Base-by-base conservation (phyloP, 2,888 invertebrate genomes). In the Anticlea derivata region DNA sequence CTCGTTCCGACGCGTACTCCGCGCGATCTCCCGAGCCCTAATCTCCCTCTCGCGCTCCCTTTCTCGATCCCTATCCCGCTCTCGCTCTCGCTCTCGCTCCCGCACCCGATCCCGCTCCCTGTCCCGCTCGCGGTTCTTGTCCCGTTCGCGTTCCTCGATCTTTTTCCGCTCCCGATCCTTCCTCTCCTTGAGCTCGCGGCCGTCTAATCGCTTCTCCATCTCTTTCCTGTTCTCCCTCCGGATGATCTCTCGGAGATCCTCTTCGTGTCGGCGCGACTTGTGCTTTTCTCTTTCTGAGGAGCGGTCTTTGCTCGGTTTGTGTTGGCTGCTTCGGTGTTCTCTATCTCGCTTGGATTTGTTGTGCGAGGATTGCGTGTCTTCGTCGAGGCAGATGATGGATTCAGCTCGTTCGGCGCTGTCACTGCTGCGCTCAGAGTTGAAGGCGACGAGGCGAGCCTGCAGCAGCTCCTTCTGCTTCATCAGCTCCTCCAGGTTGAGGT, bases 391-490 rank as follows among this genome's bases (percentile, higher is more conserved):
- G 48, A 75, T 69, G 10, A 75, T 92, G 2, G 53, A 55, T 20
- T 61, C 62, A 1, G 49, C 62, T 17, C 65, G 64, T 11, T 24
- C 40, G 7, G 24, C 54, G 38, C 58, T 58, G 0, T 91, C 92
- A 3, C 93, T 93, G 33, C 92, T 92, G 56, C 85, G 91, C 58
- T 95, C 95, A 0, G 94, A 95, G 69, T 92, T 92, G 75, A 95
- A 96, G 54, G 96, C 96, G 34, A 94, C 94, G 35, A 96, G 85
- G 24, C 95, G 92, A 27, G 96, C 96, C 83, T 97, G 96, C 33
- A 97, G 85, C 31, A 94, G 67, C 69, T 96, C 96, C 84, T 97
- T 97, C 76, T 97, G 97, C 68, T 94, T 94, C 96, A 97, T 97
- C 49, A 97, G 85, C 61, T 97, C 97, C 71, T 97, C 97, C 20